Evolutionary conservation across 2,888 invertebrate genomes (phyloP).

Genomic region (Podabrus alpinus): DNA sequence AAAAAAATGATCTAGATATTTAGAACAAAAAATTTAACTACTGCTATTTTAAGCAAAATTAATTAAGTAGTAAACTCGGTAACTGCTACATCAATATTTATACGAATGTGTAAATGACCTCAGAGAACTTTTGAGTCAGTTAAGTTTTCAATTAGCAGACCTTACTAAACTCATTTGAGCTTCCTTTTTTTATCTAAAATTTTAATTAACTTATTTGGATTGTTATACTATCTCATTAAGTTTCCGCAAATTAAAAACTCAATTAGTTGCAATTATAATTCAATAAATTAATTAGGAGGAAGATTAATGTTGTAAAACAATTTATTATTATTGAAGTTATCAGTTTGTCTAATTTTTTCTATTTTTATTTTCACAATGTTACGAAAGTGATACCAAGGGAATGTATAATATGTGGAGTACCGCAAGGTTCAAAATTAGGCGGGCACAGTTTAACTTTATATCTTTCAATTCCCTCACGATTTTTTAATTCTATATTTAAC

Average conservation of each 20-base stretch:
- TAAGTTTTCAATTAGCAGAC: background rate
- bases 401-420: background rate
- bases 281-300: background rate
- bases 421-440: background rate
- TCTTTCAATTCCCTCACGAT: background rate
- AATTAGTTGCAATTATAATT: background rate
- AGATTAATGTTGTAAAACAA: background rate
- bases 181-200: background rate
- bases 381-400: background rate
- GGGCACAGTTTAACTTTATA: background rate
- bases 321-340: too few relatives aligned
- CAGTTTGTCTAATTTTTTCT: background rate
- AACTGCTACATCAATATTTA: constrained; percentile 1
- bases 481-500: background rate
- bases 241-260: background rate
- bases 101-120: background rate
- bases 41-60: background rate
- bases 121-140: background rate
- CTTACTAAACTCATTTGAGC: background rate
- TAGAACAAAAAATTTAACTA: background rate
- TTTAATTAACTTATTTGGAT: background rate
- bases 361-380: background rate
- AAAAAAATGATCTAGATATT: background rate
- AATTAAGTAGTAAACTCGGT: background rate
- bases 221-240: background rate